Percentiles rank a stretch among this genome's conserved stretches.
These are phyloP conservation scores for Parelbella ahira DNA, from an alignment of 2,888 invertebrate species.

Conservation along the genomic window DNA sequence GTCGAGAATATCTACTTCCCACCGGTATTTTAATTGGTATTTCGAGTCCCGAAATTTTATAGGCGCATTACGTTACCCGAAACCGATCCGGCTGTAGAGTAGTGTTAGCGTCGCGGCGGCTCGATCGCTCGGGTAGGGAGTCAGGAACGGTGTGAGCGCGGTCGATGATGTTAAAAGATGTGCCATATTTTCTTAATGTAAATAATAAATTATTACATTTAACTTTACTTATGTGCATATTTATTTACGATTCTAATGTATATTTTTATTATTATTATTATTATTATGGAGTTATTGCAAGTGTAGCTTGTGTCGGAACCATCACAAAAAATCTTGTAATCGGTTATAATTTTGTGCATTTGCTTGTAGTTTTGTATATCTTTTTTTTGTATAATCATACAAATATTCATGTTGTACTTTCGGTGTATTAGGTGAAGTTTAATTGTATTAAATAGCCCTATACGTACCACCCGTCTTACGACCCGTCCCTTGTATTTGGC, in stretches of 20 bases:
- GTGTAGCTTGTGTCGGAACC: slow-evolving; percentile 51
- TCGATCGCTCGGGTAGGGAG: slow-evolving; percentile 28
- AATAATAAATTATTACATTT: slow-evolving; percentile 71
- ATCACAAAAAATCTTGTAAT: slow-evolving; percentile 56
- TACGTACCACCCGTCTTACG: slow-evolving; percentile 18
- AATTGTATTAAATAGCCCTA: slow-evolving; percentile 15
- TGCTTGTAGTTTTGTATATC: slow-evolving; percentile 64
- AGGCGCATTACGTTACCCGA: slow-evolving; percentile 31
- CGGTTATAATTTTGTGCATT: slow-evolving; percentile 71
- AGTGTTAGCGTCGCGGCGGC: slow-evolving; percentile 31
- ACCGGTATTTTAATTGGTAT: slow-evolving; percentile 80
- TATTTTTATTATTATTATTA: slow-evolving; percentile 33
- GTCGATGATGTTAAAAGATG: slow-evolving; percentile 73
- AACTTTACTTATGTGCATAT: slow-evolving; percentile 67
- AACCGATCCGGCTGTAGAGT: slow-evolving; percentile 31
- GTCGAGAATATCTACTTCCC: slow-evolving; percentile 72
- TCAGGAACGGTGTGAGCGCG: slow-evolving; percentile 41
- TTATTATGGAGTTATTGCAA: slow-evolving; percentile 31
- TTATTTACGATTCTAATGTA: slow-evolving; percentile 68
- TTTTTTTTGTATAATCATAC: slow-evolving; percentile 29
- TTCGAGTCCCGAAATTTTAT: slow-evolving; percentile 58
- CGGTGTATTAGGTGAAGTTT: slow-evolving; percentile 19
- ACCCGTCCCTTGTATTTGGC: too few relatives aligned
- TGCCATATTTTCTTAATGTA: slow-evolving; percentile 80
- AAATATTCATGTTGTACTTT: slow-evolving; percentile 17